Evolutionary conservation across 2,797 vertebrate species (phyloP), one percentile per base, ranked within the genome.

Genomic region (Helicolenus hilgendorfi): DNA sequence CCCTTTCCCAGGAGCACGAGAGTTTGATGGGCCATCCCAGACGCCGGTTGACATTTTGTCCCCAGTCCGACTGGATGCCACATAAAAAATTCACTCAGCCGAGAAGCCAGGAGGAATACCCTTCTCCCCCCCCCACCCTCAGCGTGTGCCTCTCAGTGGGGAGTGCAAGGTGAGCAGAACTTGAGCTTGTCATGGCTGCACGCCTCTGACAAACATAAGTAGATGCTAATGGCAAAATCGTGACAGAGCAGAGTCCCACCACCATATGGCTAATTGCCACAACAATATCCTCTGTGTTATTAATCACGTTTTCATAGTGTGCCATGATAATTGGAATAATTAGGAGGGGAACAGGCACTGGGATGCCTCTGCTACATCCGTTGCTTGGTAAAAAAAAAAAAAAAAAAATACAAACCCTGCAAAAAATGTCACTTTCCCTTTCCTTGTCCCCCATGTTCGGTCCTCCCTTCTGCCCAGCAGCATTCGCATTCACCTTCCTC

Each of bases 191-290:
- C 99, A 99, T 98, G 98, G 99, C 98, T 99, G 98, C 98, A 96
- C 97, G 98, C 98, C 97, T 98, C 98, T 98, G 98, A 99, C 98
- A 99, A 99, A 99, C 98, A 99, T 98, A 99, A 99, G 98, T 99
- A 98, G 98, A 99, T 99, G 99, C 98, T 99, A 99, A 99, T 99
- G 98, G 99, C 98, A 98, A 98, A 99, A 98, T 99, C 98, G 98
- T 99, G 99, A 99, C 98, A 98, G 98, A 99, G 98, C 98, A 98
- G 98, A 98, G 98, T 99, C 98, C 99, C 99, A 98, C 98, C 98
- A 98, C 99, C 99, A 99, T 99, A 99, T 99, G 99, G 99, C 99
- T 99, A 99, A 99, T 99, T 99, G 99, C 99, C 98, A 99, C 99
- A 99, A 99, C 99, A 99, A 98, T 99, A 99, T 99, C 98, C 98